Conservation (phyloP, 30 jellyfish, hydroid and myxozoan genomes). For the Mastigias papua region DNA sequence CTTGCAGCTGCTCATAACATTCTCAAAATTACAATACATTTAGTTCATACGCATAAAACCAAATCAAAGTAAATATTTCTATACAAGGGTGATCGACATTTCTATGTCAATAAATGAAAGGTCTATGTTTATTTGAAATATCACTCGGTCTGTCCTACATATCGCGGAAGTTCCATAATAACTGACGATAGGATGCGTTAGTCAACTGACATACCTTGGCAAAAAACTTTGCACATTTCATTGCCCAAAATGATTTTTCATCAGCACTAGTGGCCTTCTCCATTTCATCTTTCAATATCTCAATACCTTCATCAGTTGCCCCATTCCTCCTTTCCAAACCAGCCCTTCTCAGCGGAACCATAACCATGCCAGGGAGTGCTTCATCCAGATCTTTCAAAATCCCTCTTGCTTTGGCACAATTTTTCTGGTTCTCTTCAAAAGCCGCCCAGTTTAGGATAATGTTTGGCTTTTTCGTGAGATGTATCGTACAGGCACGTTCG, state of each 20-base stretch:
- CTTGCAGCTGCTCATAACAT: too few relatives aligned
- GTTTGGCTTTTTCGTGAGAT: conserved; percentile 75
- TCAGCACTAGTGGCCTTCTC: conserved; percentile 76
- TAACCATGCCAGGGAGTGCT: conserved; percentile 86
- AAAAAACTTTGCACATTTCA: conserved; percentile 71
- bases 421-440: conserved; percentile 83
- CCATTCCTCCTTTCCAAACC: conserved; percentile 87
- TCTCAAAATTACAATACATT: too few relatives aligned
- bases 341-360: conserved; percentile 84
- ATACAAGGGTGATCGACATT: too few relatives aligned
- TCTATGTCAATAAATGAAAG: too few relatives aligned
- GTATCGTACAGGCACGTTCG: conserved; percentile 93
- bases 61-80: too few relatives aligned
- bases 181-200: too few relatives aligned
- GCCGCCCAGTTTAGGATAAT: conserved; percentile 91
- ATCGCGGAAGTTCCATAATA: too few relatives aligned
- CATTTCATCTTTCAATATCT: conserved; percentile 77
- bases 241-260: conserved; percentile 82
- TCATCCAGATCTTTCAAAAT: conserved; percentile 71
- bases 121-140: too few relatives aligned
- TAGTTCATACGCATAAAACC: too few relatives aligned
- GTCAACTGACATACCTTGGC: conserved; percentile 77
- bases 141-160: too few relatives aligned
- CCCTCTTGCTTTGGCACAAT: conserved; percentile 69
- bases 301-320: conserved; percentile 54